phyloP scores from a whole-genome alignment of 1,140 invertebrate species.

The Sycophila sp. region DNA sequence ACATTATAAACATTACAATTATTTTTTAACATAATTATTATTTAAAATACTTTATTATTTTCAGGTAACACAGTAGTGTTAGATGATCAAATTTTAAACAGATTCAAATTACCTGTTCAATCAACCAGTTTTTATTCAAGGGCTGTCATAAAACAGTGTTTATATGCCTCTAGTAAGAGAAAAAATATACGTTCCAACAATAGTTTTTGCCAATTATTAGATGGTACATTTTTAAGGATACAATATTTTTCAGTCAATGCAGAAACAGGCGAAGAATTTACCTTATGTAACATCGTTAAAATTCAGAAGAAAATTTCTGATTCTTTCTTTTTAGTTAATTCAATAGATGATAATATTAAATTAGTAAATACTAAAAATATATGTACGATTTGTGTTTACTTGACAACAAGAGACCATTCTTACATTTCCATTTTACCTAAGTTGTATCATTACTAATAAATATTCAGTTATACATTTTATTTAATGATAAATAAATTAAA shows the following conservation, averaged over 20 bases:
- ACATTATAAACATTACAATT: too few species aligned
- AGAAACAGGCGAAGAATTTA: background rate
- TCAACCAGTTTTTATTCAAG: background rate
- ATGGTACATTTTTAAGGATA: background rate
- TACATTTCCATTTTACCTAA: background rate
- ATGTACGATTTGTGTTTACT: background rate
- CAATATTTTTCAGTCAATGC: background rate
- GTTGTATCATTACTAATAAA: background rate
- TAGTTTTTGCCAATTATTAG: background rate
- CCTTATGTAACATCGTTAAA: background rate
- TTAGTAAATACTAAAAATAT: background rate
- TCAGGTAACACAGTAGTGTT: background rate
- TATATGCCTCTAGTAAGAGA: background rate
- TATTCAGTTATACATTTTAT: too few species aligned
- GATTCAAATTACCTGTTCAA: background rate
- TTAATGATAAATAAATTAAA: too few species aligned
- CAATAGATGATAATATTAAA: background rate
- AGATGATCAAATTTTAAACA: background rate
- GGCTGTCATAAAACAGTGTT: background rate
- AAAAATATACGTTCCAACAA: background rate
- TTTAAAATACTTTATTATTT: background rate
- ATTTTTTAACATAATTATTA: too few species aligned
- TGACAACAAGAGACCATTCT: background rate
- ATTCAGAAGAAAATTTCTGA: background rate
- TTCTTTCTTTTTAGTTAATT: background rate